Base-by-base conservation (phyloP, 2,113 vertebrate species). In the Antechinus stuartii region DNA sequence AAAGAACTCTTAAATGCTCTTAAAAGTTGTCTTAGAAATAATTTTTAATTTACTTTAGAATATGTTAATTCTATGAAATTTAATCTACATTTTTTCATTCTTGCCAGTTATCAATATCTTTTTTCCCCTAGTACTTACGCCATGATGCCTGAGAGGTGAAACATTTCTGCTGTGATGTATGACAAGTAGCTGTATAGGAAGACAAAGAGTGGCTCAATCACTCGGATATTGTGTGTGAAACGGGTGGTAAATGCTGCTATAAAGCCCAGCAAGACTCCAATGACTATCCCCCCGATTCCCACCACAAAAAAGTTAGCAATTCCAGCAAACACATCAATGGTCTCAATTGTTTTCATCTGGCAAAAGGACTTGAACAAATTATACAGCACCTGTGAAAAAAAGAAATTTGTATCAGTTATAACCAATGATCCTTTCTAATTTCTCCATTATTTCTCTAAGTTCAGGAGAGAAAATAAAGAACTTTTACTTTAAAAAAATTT, bases 141-240 rank as follows among this genome's bases (percentile, higher is more conserved):
- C 99, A 99, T 99, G 98, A 99, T 99, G 97, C 99, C 99, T 0
- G 99, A 99, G 97, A 99, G 98, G 94, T 99, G 98, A 91, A 99
- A 99, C 98, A 99, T 99, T 98, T 99, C 99, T 0, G 99, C 99
- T 94, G 99, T 99, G 97, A 99, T 99, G 95, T 99, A 99, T 94
- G 99, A 99, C 98, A 99, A 98, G 96, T 99, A 99, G 98, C 99
- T 99, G 98, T 99, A 99, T 98, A 99, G 99, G 99, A 99, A 99
- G 98, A 99, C 99, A 97, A 99, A 99, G 91, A 99, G 99, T 0
- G 99, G 99, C 98, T 99, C 99, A 53, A 99, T 99, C 97, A 99
- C 99, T 93, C 99, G 97, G 95, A 99, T 99, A 96, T 99, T 99
- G 97, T 99, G 99, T 61, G 99, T 99, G 99, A 99, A 99, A 89